These are phyloP conservation scores for Polyommatus icarus DNA, from an alignment of 2,888 invertebrate genomes.

Conservation along the genomic window DNA sequence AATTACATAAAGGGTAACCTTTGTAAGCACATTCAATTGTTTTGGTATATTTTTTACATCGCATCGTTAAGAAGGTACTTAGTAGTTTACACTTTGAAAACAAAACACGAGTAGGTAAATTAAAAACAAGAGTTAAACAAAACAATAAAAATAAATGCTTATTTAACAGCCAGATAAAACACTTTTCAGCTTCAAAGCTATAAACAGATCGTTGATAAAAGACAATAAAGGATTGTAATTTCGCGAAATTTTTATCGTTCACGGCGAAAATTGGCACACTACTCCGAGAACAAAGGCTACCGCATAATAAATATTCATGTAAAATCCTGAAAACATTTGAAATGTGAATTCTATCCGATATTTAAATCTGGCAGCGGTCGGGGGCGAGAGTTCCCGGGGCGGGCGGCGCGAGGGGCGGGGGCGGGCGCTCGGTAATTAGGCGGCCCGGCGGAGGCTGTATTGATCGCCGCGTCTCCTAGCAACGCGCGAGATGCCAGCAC, in stretches of 20 bases:
- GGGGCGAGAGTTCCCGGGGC: conserved; percentile 62
- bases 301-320: conserved; percentile 66
- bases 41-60: background rate
- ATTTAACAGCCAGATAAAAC: background rate
- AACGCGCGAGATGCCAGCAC: conserved; percentile 76
- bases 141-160: conserved; percentile 2
- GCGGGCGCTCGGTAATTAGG: conserved; percentile 69
- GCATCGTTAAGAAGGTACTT: background rate
- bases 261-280: conserved; percentile 41
- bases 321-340: conserved; percentile 69
- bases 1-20: conserved; percentile 9
- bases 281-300: conserved; percentile 51
- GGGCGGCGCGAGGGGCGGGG: conserved; percentile 45
- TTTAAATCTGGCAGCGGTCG: conserved; percentile 71
- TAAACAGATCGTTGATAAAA: conserved; percentile 25
- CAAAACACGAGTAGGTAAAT: background rate
- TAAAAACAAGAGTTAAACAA: background rate
- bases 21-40: background rate
- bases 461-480: conserved; percentile 77
- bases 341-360: conserved; percentile 78
- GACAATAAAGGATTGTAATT: conserved; percentile 28
- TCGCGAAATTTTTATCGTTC: conserved; percentile 25
- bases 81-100: background rate
- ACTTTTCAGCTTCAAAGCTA: conserved; percentile 6
- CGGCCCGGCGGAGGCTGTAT: conserved; percentile 80